phyloP scores from a whole-genome alignment of 2,113 vertebrate genomes.

The Ptilonorhynchus violaceus region DNA sequence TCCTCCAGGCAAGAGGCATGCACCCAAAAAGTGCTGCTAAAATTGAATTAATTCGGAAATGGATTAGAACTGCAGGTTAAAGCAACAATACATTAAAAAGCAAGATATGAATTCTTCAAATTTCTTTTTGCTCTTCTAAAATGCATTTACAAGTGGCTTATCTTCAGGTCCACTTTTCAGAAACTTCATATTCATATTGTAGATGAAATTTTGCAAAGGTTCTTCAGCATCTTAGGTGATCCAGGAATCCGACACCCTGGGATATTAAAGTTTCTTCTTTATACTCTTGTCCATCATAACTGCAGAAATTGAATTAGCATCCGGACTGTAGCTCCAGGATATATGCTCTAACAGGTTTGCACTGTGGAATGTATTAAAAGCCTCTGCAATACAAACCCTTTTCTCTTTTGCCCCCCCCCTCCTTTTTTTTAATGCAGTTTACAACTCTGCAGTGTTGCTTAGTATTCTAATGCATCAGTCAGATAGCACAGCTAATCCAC shows the following conservation, averaged over 20 bases:
- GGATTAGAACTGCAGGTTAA: constrained; percentile 59
- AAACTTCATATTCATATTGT: constrained; percentile 59
- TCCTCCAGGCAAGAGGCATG: constrained; percentile 49
- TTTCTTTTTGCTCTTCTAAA: constrained; percentile 53
- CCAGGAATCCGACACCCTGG: constrained; percentile 58
- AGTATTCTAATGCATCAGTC: constrained; percentile 70
- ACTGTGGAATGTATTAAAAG: constrained; percentile 53
- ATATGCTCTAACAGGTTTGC: constrained; percentile 71
- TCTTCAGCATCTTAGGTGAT: constrained; percentile 62
- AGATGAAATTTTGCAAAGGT: constrained; percentile 43
- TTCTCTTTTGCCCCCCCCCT: neutral
- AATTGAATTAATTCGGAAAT: constrained; percentile 53
- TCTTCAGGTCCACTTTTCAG: constrained; percentile 53
- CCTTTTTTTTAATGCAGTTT: constrained; percentile 59
- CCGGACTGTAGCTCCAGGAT: constrained; percentile 41
- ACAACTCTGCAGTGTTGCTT: constrained; percentile 74
- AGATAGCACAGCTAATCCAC: constrained; percentile 59
- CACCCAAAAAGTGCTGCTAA: constrained; percentile 43
- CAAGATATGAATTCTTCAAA: constrained; percentile 44
- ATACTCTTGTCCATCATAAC: constrained; percentile 42
- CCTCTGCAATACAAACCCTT: constrained; percentile 64
- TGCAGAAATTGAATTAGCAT: constrained; percentile 27
- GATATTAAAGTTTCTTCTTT: constrained; percentile 77
- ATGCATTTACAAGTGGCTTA: constrained; percentile 13
- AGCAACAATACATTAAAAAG: constrained; percentile 60